Evolutionary conservation across 1,140 invertebrate species (phyloP).

Genomic region (Drosophila repletoides): DNA sequence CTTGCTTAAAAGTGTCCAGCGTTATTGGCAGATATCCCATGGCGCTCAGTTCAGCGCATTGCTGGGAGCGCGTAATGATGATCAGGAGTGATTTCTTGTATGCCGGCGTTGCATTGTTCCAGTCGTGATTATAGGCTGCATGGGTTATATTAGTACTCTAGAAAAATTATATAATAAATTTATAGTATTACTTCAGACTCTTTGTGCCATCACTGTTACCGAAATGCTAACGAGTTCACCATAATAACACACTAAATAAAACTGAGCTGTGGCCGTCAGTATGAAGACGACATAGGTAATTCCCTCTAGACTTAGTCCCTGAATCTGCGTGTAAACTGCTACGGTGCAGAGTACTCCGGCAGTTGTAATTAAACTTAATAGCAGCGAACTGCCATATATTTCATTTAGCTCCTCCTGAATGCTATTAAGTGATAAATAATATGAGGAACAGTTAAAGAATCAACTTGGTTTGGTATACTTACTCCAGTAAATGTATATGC

Average conservation of each 20-base stretch:
- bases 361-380: constrained; percentile 50
- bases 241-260: constrained; percentile 55
- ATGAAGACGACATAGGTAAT: constrained; percentile 44
- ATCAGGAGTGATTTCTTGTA: constrained; percentile 55
- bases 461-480: background rate
- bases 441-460: background rate
- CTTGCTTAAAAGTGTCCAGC: constrained; percentile 57
- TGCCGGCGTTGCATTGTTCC: constrained; percentile 43
- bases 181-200: background rate
- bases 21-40: constrained; percentile 52
- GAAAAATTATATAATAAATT: background rate
- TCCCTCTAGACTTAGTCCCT: constrained; percentile 46
- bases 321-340: constrained; percentile 36
- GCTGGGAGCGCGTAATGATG: constrained; percentile 48
- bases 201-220: background rate
- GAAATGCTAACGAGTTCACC: constrained; percentile 43
- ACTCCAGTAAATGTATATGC: constrained; percentile 46
- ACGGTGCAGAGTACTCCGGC: constrained; percentile 47
- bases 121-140: constrained; percentile 48
- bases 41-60: constrained; percentile 40
- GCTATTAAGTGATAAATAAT: background rate
- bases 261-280: constrained; percentile 28
- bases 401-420: constrained; percentile 39
- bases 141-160: constrained; percentile 34
- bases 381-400: constrained; percentile 39